Evolutionary conservation across 2,888 invertebrate genomes (phyloP), one percentile per base, ranked within the genome.

Genomic region (Anorthoa munda): DNA sequence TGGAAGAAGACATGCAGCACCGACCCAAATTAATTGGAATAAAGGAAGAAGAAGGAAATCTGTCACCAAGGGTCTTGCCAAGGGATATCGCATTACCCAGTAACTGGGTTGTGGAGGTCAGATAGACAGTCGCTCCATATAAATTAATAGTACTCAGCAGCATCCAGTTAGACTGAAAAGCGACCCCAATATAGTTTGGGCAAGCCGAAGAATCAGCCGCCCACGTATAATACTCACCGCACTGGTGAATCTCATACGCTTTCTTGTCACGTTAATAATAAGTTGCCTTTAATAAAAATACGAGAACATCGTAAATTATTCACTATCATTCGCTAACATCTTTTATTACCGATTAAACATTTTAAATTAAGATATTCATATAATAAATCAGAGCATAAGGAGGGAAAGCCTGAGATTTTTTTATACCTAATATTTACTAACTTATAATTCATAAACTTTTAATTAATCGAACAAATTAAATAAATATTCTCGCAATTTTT

Each of bases 191-290:
- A 31, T 7, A 31, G 7, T 31, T 31, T 5, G 26, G 4, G 4
- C 4, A 4, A 26, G 26, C 3, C 26, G 26, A 26, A n/a, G n/a
- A n/a, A n/a, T n/a, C n/a, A n/a, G n/a, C n/a, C n/a, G n/a, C n/a
- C n/a, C n/a, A n/a, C n/a, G n/a, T n/a, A n/a, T n/a, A n/a, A n/a
- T n/a, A n/a, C n/a, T 55, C 39, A 46, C 63, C 79, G 65, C 60
- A 26, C 78, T 63, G 67, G 3, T 72, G 67, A 53, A 53, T 82
- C 26, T 60, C 55, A n/a, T 65, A 79, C 79, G 82, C 79, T 79
- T 82, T 79, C 82, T 72, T 77, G 72, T 55, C 64, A 18, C 17
- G 50, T 51, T 77, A 79, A 79, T 79, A 72, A 60, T 67, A 77
- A 39, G 48, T 15, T 66, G 66, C 23, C 50, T 63, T 60, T 51